Base-by-base conservation (phyloP, 1,140 invertebrate genomes). In the Drosophila kurseongensis region DNA sequence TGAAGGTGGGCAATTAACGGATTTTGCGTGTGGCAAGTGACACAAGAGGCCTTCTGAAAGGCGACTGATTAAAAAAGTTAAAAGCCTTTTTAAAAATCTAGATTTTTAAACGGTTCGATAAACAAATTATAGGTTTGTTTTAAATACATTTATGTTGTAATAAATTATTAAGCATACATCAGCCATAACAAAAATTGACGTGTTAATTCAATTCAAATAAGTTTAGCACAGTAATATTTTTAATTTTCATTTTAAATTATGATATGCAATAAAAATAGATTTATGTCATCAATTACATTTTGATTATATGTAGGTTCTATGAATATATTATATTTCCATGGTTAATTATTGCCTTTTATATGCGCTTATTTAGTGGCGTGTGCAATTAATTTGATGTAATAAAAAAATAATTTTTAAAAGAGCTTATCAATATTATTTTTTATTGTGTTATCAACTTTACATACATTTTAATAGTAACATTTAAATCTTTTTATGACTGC, bases 11-110 rank as follows among this genome's bases (percentile, higher is more conserved):
- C 59, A 68, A 71, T 71, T 45, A 71, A 69, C 67, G 51, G 63
- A 35, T 71, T 38, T 63, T 40, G 61, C 62, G 61, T 67, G 48
- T 69, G 61, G 48, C 66, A 69, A 40, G 35, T 69, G 50, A 54
- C 42, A 71, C 29, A n/a, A 48, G 18, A 4, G 36, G 41, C 16
- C 16, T 35, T 38, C 29, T 71, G 42, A 56, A 57, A 48, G 67
- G 51, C n/a, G 69, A 16, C 67, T 48, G 52, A 71, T 68, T 71
- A 32, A n/a, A 36, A 48, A 47, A 1, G 32, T 32, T 45, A 48
- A 69, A 38, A 40, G 50, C n/a, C 12, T n/a, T 12, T 9, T 36
- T 9, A 13, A 12, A 10, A 40, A 38, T 63, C 47, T 18, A 7
- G 5, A 62, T 57, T 58, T 8, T 16, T n/a, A 29, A 13, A 42